Evolutionary conservation across 2,888 invertebrate genomes (phyloP).

Genomic region (Thyatira batis): DNA sequence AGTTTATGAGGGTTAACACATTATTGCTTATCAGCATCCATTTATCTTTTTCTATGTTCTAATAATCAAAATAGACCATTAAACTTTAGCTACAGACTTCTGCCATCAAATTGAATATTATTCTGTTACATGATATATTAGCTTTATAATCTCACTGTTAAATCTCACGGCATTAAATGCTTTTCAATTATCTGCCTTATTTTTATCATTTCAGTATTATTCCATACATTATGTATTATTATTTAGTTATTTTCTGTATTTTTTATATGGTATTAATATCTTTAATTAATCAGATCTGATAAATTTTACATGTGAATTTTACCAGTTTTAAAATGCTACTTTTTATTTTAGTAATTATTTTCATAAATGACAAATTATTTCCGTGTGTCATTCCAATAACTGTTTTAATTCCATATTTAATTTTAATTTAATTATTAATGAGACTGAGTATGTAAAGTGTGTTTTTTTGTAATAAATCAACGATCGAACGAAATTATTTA

Average conservation of each 20-base stretch:
- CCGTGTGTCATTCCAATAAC: constrained; percentile 28
- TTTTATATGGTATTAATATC: too few relatives aligned
- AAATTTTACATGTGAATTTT: too few relatives aligned
- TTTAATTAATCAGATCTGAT: neutral
- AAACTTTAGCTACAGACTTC: too few relatives aligned
- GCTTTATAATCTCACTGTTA: neutral
- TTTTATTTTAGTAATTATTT: neutral
- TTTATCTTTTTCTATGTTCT: too few relatives aligned
- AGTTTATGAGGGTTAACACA: too few relatives aligned
- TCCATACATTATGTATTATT: neutral
- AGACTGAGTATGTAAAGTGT: constrained; percentile 38
- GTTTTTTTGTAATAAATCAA: constrained; percentile 26
- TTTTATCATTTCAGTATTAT: neutral
- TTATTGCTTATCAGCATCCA: too few relatives aligned
- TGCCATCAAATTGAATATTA: too few relatives aligned
- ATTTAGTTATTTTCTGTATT: neutral
- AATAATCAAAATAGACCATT: too few relatives aligned
- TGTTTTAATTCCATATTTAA: constrained; percentile 30
- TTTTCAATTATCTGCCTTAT: too few relatives aligned
- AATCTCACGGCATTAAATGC: neutral
- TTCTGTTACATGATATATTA: too few relatives aligned
- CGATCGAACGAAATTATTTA: constrained; percentile 28
- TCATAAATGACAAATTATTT: constrained; percentile 16
- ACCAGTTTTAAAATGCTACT: neutral
- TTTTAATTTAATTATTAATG: constrained; percentile 32